phyloP scores from a whole-genome alignment of 2,797 vertebrate genomes.

The Anas flavirostris region DNA sequence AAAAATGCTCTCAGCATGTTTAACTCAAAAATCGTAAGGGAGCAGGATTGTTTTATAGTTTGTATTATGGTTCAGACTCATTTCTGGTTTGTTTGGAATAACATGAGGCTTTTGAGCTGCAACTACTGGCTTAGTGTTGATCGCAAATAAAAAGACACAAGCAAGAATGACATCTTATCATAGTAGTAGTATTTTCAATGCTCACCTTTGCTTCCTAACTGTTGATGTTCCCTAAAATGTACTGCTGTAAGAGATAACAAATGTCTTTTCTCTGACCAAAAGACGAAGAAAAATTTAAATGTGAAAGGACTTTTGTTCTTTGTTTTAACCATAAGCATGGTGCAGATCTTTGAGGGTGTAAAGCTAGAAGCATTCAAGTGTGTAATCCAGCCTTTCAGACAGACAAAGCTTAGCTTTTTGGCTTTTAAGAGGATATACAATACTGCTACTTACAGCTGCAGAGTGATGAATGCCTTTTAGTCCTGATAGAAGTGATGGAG shows the following conservation, averaged over 20 bases:
- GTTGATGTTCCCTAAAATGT: not conserved
- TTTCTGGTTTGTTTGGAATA: not conserved
- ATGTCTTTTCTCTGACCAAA: not conserved
- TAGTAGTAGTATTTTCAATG: not conserved
- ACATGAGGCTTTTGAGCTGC: not conserved
- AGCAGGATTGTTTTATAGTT: not conserved
- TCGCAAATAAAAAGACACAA: not conserved
- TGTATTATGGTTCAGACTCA: not conserved
- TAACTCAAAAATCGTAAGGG: not conserved
- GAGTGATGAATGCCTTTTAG: not conserved
- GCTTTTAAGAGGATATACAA: not conserved
- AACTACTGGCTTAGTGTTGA: not conserved
- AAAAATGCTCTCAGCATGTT: not conserved
- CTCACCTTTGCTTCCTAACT: not conserved
- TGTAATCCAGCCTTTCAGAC: not conserved
- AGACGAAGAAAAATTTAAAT: not conserved
- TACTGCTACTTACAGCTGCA: not conserved
- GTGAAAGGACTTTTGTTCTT: not conserved
- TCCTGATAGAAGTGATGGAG: not conserved
- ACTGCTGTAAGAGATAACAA: not conserved
- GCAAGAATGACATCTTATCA: not conserved
- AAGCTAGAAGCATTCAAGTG: not conserved
- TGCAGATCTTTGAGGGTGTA: not conserved
- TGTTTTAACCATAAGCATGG: not conserved
- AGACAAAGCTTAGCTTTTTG: not conserved